phyloP scores from a whole-genome alignment of 2,888 invertebrate species.

The Eupeodes luniger region DNA sequence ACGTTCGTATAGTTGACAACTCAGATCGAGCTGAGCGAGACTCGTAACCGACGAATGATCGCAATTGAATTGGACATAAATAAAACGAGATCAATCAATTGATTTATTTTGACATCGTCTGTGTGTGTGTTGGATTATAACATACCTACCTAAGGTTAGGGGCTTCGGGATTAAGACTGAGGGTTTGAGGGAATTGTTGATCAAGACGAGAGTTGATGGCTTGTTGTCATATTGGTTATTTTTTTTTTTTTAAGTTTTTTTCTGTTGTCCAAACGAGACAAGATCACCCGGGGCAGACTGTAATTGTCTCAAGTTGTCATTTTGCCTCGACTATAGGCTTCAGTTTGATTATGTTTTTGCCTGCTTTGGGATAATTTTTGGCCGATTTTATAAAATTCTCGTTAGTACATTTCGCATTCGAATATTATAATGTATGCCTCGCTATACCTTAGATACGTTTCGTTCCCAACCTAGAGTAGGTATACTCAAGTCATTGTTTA shows the following conservation, averaged over 20 bases:
- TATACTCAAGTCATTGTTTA: slow-evolving; percentile 52
- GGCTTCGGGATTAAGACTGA: neutral
- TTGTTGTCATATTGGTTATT: slow-evolving; percentile 53
- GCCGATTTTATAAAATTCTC: slow-evolving; percentile 72
- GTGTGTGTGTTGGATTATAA: slow-evolving; percentile 23
- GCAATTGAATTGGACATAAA: slow-evolving; percentile 83
- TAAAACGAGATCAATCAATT: slow-evolving; percentile 85
- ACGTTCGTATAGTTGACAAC: slow-evolving; percentile 63
- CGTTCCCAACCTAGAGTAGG: slow-evolving; percentile 4
- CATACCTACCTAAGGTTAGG: neutral
- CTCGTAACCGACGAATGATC: slow-evolving; percentile 70
- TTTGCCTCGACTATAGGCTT: slow-evolving; percentile 38
- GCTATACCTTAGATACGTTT: no score
- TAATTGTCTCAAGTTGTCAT: slow-evolving; percentile 59
- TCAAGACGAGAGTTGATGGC: slow-evolving; percentile 57
- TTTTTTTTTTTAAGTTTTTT: slow-evolving; percentile 8
- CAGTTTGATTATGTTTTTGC: slow-evolving; percentile 70
- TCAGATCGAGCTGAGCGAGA: slow-evolving; percentile 62
- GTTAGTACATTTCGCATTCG: slow-evolving; percentile 52
- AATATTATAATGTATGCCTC: neutral
- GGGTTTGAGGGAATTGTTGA: slow-evolving; percentile 29
- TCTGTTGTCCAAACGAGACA: slow-evolving; percentile 56
- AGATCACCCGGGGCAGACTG: slow-evolving; percentile 63
- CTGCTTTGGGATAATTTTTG: slow-evolving; percentile 73
- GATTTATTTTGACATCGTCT: slow-evolving; percentile 83